Evolutionary conservation across 2,113 vertebrate genomes (phyloP).

Genomic region (Zosterops japonicus): DNA sequence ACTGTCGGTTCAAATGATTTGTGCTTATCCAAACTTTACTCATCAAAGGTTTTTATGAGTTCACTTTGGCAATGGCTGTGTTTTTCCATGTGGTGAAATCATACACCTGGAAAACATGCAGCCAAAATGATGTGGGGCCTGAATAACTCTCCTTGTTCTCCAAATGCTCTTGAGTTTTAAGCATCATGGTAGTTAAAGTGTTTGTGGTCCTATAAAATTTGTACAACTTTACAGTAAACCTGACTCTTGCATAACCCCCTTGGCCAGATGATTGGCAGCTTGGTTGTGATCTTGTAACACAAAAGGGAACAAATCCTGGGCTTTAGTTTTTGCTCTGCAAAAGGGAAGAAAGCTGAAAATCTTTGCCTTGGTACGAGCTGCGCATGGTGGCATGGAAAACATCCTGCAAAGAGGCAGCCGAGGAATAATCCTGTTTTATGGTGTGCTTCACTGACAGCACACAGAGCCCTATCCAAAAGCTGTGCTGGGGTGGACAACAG

Average conservation of each 20-base stretch:
- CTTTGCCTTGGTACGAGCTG: not conserved
- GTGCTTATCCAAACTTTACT: slow-evolving; percentile 72
- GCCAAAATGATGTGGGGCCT: slow-evolving; percentile 49
- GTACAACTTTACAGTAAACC: slow-evolving; percentile 53
- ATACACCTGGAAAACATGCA: slow-evolving; percentile 67
- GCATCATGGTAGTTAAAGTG: slow-evolving; percentile 38
- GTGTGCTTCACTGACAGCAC: not conserved
- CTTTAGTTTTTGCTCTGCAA: not conserved
- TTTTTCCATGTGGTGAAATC: slow-evolving; percentile 73
- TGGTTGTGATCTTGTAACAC: not conserved
- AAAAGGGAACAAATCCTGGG: not conserved
- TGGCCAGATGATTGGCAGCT: slow-evolving; percentile 38
- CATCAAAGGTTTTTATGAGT: slow-evolving; percentile 72
- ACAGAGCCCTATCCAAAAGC: not conserved
- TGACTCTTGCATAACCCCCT: slow-evolving; percentile 37
- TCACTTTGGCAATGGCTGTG: slow-evolving; percentile 60
- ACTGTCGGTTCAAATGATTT: slow-evolving; percentile 65
- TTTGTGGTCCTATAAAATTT: slow-evolving; percentile 67
- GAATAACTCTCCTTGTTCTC: slow-evolving; percentile 75
- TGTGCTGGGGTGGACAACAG: not conserved
- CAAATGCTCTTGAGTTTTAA: slow-evolving; percentile 24
- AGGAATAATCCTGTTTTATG: not conserved
- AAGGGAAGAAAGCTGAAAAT: not conserved
- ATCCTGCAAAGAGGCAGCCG: not conserved
- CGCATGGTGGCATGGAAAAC: not conserved